A percentile compares a stretch with the other conserved stretches of the same genome.
Conservation (phyloP, 2,888 invertebrate genomes). For the Bellardia bayeri region DNA sequence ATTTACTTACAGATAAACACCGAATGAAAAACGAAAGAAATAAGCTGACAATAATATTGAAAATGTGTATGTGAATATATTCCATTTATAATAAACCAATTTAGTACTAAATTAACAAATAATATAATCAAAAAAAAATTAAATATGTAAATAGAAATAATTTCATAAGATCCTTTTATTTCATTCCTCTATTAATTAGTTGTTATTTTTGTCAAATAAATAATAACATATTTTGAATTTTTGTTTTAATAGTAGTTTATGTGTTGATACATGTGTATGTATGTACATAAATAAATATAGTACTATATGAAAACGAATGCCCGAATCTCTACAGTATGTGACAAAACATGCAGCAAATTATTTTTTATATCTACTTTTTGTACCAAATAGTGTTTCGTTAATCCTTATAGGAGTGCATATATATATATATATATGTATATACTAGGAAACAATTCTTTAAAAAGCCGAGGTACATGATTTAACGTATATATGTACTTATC, state of each 20-base stretch:
- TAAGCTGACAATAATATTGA: not conserved
- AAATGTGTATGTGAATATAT: not conserved
- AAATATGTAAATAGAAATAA: not conserved
- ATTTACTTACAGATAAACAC: too few relatives aligned
- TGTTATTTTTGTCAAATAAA: conserved; percentile 10
- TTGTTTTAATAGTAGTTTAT: not conserved
- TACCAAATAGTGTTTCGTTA: too few relatives aligned
- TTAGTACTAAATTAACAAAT: not conserved
- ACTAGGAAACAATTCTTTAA: too few relatives aligned
- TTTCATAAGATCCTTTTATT: not conserved
- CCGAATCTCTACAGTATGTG: not conserved
- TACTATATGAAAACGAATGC: not conserved
- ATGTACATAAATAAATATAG: conserved; percentile 1
- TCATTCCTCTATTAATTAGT: conserved; percentile 5
- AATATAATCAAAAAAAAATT: not conserved
- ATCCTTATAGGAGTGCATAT: too few relatives aligned
- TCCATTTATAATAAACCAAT: not conserved
- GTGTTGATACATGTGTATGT: not conserved
- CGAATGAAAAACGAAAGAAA: too few relatives aligned
- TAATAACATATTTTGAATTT: not conserved
- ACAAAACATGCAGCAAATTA: not conserved
- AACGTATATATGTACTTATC: too few relatives aligned
- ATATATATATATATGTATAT: too few relatives aligned
- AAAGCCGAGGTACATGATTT: too few relatives aligned
- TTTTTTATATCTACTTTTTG: too few relatives aligned